Conservation (phyloP, 2,888 invertebrate species). For the Anthophora plumipes region DNA sequence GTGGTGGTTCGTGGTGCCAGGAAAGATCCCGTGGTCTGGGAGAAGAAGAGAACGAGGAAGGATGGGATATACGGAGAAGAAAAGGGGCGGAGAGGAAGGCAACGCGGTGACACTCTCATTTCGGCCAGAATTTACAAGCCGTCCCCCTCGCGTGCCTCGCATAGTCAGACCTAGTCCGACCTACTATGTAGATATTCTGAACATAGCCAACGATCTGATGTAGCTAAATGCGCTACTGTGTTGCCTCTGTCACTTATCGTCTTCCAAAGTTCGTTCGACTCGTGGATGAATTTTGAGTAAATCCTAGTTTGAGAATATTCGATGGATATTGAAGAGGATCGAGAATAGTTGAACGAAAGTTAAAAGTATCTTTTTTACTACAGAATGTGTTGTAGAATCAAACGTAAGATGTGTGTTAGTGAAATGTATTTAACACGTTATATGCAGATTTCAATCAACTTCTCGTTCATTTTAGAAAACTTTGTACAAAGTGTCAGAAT, state of each 20-base stretch:
- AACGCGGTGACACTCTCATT: conserved; percentile 84
- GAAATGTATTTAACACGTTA: too few relatives aligned
- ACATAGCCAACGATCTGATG: conserved; percentile 80
- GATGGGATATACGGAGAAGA: conserved; percentile 47
- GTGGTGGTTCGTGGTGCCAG: conserved; percentile 29
- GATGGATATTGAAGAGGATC: background rate
- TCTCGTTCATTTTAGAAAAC: too few relatives aligned
- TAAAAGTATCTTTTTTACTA: too few relatives aligned
- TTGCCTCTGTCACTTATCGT: conserved; percentile 76
- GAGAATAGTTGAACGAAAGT: background rate
- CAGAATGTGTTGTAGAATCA: too few relatives aligned
- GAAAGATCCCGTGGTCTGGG: conserved; percentile 48
- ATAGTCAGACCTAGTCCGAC: conserved; percentile 83
- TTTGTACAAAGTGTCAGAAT: too few relatives aligned
- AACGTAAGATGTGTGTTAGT: too few relatives aligned
- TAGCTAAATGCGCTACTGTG: conserved; percentile 78
- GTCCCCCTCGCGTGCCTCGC: conserved; percentile 83
- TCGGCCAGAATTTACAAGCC: conserved; percentile 84
- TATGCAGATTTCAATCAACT: too few relatives aligned
- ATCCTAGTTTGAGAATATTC: background rate
- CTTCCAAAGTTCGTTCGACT: conserved; percentile 76
- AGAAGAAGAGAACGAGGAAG: conserved; percentile 61
- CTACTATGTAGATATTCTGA: conserved; percentile 70
- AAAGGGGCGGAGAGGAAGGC: conserved; percentile 43
- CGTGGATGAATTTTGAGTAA: conserved; percentile 33